Base-by-base conservation (phyloP, 2,113 vertebrate species). In the Dasypus novemcinctus region DNA sequence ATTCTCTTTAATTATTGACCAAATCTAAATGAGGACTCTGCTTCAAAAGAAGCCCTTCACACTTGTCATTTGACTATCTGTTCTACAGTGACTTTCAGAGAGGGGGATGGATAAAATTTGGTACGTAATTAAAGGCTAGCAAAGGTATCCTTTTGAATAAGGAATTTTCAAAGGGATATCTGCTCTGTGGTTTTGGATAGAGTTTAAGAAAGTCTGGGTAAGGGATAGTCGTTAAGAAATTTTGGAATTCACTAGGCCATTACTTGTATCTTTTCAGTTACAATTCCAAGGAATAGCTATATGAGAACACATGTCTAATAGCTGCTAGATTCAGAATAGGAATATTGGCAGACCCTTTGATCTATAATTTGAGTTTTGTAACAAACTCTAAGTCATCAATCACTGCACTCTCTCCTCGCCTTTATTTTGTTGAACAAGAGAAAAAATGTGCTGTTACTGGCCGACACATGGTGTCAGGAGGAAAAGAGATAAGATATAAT, bases 121-220 rank as follows among this genome's bases (percentile, higher is more conserved):
- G 31, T 68, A 87, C 23, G 57, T 15, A 90, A 69, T 31, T 61
- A 87, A 81, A 85, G 57, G 57, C 54, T 89, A 95, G 41, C 31
- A 68, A 78, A 94, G n/a, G n/a, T 64, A 92, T 29, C 31, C 91
- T 46, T 89, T n/a, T 41, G 15, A 95, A 83, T 89, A 95, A 95
- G 90, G 95, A 68, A 49, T 49, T 95, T 95, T 87, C 36, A 86
- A 94, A 93, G 87, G 10, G 29, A 3, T 72, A 9, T 75, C 20
- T 92, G 74, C 84, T 29, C 68, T 86, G 20, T 49, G 21, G 11
- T 95, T 96, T 87, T 87, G 75, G 91, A 89, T 12, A 76, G 11
- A 80, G 38, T 71, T 94, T 36, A 95, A 95, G 87, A 71, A 93
- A 76, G 46, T 63, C 11, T 83, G 64, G 66, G 82, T 33, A 4